Evolutionary conservation across 2,888 invertebrate genomes (phyloP).

Genomic region (Ethmia dodecea): DNA sequence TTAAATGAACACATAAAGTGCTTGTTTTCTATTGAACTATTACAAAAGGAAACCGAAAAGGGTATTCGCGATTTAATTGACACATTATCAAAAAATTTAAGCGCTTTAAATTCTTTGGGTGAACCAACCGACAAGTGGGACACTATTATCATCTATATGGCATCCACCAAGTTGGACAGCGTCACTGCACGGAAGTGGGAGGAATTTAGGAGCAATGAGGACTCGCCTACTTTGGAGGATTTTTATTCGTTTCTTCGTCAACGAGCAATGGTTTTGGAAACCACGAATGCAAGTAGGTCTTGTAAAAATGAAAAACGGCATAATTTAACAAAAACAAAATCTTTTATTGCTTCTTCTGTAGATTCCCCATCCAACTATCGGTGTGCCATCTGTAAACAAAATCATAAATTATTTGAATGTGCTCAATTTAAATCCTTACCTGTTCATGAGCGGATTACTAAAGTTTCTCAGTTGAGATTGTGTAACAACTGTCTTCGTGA

Average conservation of each 20-base stretch:
- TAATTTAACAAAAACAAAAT: background rate
- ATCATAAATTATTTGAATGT: conserved; percentile 7
- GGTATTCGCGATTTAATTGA: conserved; percentile 13
- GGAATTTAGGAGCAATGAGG: conserved; percentile 8
- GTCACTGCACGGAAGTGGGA: conserved; percentile 13
- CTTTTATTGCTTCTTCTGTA: conserved; percentile 1
- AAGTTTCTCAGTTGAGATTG: conserved; percentile 5
- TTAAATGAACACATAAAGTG: conserved; percentile 15
- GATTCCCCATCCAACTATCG: background rate
- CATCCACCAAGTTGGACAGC: conserved; percentile 11
- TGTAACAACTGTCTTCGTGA: background rate
- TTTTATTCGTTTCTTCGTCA: conserved; percentile 14
- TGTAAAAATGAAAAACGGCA: background rate
- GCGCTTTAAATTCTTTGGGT: conserved; percentile 9
- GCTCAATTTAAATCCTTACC: conserved; percentile 6
- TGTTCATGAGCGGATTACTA: conserved; percentile 4
- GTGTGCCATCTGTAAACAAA: conserved; percentile 1
- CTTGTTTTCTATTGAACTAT: conserved; percentile 12
- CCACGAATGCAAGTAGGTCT: conserved; percentile 7
- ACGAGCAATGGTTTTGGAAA: conserved; percentile 11
- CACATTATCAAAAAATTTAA: conserved; percentile 11
- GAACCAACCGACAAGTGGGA: conserved; percentile 15
- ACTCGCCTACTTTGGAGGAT: conserved; percentile 5
- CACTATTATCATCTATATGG: conserved; percentile 15
- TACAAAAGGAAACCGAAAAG: conserved; percentile 11